Conservation (phyloP, 2,113 vertebrate species). For the Microcebus ravelobensis region DNA sequence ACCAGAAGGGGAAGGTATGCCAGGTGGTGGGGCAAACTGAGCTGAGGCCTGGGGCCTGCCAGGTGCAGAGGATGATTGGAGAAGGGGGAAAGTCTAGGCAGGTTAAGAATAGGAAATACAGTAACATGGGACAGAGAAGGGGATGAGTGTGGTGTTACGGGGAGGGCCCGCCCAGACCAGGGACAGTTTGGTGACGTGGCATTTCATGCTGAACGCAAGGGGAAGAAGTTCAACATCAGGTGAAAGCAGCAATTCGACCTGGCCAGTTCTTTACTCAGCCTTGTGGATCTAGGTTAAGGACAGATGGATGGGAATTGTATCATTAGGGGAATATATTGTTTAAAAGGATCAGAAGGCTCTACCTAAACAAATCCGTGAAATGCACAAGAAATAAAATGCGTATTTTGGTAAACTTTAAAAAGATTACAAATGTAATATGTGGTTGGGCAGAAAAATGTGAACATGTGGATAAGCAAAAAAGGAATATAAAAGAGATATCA, state of each 20-base stretch:
- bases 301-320: neutral
- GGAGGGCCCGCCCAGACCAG: fast-evolving
- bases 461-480: neutral
- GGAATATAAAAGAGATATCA: neutral
- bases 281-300: neutral
- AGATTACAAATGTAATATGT: neutral
- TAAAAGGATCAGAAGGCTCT: neutral
- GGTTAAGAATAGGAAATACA: neutral
- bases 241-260: neutral
- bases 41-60: fast-evolving
- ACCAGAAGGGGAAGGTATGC: neutral
- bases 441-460: neutral
- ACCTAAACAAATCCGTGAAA: neutral
- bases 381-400: neutral
- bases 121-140: neutral
- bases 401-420: neutral
- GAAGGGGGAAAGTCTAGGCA: neutral
- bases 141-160: fast-evolving
- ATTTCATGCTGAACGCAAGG: neutral
- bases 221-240: fast-evolving
- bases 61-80: fast-evolving
- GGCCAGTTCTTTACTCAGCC: neutral
- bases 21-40: neutral
- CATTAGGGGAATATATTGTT: neutral
- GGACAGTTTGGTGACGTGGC: neutral